phyloP scores from a whole-genome alignment of 2,797 vertebrate genomes.

The Peromyscus nudipes region DNA sequence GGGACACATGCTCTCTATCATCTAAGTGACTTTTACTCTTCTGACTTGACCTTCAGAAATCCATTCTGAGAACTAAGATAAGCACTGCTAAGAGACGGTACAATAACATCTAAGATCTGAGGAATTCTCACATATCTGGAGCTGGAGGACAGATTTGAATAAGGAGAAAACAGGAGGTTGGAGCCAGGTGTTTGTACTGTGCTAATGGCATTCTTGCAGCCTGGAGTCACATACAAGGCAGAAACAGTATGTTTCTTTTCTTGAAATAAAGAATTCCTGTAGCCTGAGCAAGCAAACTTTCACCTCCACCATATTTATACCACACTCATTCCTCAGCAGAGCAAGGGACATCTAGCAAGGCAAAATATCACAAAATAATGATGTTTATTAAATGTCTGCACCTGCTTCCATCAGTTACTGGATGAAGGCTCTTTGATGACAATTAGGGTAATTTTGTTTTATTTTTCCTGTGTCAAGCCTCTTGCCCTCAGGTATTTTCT shows the following conservation, averaged over 20 bases:
- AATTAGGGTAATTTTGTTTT: too few species aligned
- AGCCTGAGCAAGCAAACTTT: not conserved
- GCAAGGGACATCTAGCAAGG: not conserved
- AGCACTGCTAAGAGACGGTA: not conserved
- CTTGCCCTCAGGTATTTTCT: not conserved
- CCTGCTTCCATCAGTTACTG: too few species aligned
- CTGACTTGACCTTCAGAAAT: conserved; percentile 31
- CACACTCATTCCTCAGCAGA: not conserved
- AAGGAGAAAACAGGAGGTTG: not conserved
- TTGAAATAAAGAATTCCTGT: conserved; percentile 56
- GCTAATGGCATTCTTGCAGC: not conserved
- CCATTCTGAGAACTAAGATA: conserved; percentile 10
- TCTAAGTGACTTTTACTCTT: conserved; percentile 63
- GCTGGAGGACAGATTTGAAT: conserved; percentile 55
- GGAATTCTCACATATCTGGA: not conserved
- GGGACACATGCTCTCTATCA: conserved; percentile 27
- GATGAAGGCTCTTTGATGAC: too few species aligned
- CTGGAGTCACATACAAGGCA: not conserved
- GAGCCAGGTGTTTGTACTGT: not conserved
- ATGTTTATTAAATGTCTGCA: not conserved
- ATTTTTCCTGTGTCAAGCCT: not conserved
- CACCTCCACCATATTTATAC: not conserved
- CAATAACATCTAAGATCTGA: not conserved
- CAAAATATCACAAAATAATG: not conserved
- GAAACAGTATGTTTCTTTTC: not conserved